Conservation (phyloP, 2,113 vertebrate species). For the Delphinus delphis region DNA sequence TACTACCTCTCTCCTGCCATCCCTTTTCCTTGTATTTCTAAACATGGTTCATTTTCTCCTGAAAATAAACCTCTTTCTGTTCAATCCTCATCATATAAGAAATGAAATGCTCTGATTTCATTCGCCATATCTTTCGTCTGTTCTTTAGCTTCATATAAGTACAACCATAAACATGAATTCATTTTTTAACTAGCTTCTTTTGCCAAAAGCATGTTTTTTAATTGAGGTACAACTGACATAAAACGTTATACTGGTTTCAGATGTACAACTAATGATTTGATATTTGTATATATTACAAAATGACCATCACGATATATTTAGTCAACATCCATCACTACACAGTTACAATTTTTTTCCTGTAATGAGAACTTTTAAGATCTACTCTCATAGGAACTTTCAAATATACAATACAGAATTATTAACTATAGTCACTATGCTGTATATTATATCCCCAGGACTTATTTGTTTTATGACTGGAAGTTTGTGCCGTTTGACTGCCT, state of each 20-base stretch:
- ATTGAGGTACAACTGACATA: background rate
- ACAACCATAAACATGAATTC: background rate
- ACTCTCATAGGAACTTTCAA: background rate
- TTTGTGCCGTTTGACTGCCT: background rate
- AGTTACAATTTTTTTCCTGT: background rate
- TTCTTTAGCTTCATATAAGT: background rate
- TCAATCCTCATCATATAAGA: background rate
- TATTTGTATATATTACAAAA: background rate
- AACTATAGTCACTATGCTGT: background rate
- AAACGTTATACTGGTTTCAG: background rate
- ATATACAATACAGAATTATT: background rate
- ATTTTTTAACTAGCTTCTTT: background rate
- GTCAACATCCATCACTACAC: background rate
- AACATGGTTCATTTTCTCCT: background rate
- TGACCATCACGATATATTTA: background rate
- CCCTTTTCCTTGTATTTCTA: background rate
- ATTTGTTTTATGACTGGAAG: background rate
- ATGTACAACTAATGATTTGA: background rate
- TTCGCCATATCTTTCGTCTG: background rate
- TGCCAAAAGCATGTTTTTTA: background rate
- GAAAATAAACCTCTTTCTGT: background rate
- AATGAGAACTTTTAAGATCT: background rate
- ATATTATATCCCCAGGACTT: background rate
- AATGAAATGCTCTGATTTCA: background rate
- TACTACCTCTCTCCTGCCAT: background rate